phyloP scores from a whole-genome alignment of 2,113 vertebrate genomes.

The Callipepla californica region DNA sequence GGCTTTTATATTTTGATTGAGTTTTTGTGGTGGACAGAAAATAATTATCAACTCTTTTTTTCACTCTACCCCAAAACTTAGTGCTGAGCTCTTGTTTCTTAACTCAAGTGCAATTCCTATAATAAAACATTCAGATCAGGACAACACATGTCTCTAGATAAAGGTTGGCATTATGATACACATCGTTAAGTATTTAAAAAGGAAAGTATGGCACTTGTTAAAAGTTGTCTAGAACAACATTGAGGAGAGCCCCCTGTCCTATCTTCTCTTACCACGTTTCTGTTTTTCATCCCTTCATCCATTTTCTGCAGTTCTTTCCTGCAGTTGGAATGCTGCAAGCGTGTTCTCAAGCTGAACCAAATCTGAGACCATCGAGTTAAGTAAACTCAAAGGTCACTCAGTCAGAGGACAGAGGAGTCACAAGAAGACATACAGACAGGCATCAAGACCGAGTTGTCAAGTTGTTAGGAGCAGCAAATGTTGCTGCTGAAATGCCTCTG shows the following conservation, averaged over 20 bases:
- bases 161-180: not conserved
- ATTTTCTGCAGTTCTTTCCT: not conserved
- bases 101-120: not conserved
- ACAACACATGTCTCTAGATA: not conserved
- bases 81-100: not conserved
- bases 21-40: slow-evolving; percentile 23
- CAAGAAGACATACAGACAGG: not conserved
- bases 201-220: not conserved
- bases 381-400: not conserved
- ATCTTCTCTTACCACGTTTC: not conserved
- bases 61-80: not conserved
- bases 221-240: not conserved
- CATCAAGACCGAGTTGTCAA: not conserved
- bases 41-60: not conserved
- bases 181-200: not conserved
- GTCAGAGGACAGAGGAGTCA: not conserved
- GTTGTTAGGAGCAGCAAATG: not conserved
- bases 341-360: not conserved
- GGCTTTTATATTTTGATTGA: slow-evolving; percentile 23
- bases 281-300: not conserved
- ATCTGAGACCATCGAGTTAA: not conserved
- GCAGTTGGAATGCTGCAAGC: not conserved
- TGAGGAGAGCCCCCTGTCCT: not conserved
- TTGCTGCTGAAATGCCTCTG: not conserved
- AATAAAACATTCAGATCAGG: not conserved